Conservation (phyloP, 2,888 invertebrate species). For the Acleris sparsana region DNA sequence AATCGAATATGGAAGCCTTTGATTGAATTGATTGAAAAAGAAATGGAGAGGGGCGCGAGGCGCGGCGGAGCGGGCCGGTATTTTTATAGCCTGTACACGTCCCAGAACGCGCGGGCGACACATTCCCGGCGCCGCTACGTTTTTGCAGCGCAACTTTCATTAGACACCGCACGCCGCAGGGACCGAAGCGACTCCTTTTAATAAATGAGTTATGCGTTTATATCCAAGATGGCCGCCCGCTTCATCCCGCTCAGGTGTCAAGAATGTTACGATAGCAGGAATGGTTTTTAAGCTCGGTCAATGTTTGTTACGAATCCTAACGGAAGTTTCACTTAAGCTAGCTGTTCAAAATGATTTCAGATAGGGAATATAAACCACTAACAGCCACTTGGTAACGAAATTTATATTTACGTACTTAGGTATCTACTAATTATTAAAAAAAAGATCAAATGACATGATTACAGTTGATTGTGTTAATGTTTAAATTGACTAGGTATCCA, state of each 20-base stretch:
- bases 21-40: constrained; percentile 81
- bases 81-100: constrained; percentile 81
- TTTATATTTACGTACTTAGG: no score
- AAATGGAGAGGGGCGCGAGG: constrained; percentile 66
- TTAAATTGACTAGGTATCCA: no score
- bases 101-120: constrained; percentile 78
- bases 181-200: constrained; percentile 76
- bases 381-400: no score
- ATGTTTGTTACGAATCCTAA: constrained; percentile 37
- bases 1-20: constrained; percentile 68
- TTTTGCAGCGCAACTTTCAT: constrained; percentile 80
- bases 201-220: constrained; percentile 80
- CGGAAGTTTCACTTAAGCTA: neutral
- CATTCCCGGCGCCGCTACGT: constrained; percentile 77
- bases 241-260: constrained; percentile 65
- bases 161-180: constrained; percentile 73
- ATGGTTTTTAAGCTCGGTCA: constrained; percentile 48
- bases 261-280: constrained; percentile 62
- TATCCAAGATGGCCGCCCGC: constrained; percentile 73
- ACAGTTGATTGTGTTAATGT: no score
- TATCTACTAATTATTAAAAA: no score
- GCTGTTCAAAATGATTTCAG: no score
- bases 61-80: constrained; percentile 57
- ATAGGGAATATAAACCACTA: no score
- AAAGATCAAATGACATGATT: no score